Evolutionary conservation across 2,797 vertebrate genomes (phyloP), one percentile per base, ranked within the genome.

Genomic region (Cryptoblepharus egeriae): DNA sequence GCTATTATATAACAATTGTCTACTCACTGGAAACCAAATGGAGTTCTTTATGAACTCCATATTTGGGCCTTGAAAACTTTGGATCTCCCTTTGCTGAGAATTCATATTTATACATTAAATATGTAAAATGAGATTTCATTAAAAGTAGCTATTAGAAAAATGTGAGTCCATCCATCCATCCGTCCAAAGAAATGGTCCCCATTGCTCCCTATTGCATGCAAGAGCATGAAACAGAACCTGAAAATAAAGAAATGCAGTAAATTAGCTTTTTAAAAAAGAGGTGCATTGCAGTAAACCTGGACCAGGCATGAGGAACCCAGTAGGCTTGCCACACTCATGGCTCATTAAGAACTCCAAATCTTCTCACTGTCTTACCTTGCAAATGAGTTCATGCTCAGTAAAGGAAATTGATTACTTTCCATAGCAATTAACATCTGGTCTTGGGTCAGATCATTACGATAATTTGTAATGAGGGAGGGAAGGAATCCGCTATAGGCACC

Each of bases 351-450:
- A 91, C 90, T 92, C 91, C 69, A 6, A 90, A 92, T 93, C 93
- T 93, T 91, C 90, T 95, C 91, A 88, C 83, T 85, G 89, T 91
- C 91, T 90, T 95, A 94, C 94, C 94, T 94, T 94, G 93, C 94
- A 95, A 94, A 94, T 84, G 37, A 95, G 94, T 93, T 95, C 92
- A 87, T 77, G 89, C 93, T 95, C 94, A 94, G 94, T 94, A 95
- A 95, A 95, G 94, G 94, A 96, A 96, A 97, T 96, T 96, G 96
- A 96, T 96, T 96, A 96, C 94, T 95, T 96, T 96, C 95, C 92
- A 90, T 95, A 95, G 95, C 94, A 96, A 96, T 97, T 96, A 97
- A 96, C 94, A 96, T 95, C 94, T 96, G 94, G 94, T 95, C 95
- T 92, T 55, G 87, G 95, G 95, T 96, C 96, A 96, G 93, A 95